phyloP scores from a whole-genome alignment of 2,113 vertebrate genomes.

The Haliaeetus leucogaster region DNA sequence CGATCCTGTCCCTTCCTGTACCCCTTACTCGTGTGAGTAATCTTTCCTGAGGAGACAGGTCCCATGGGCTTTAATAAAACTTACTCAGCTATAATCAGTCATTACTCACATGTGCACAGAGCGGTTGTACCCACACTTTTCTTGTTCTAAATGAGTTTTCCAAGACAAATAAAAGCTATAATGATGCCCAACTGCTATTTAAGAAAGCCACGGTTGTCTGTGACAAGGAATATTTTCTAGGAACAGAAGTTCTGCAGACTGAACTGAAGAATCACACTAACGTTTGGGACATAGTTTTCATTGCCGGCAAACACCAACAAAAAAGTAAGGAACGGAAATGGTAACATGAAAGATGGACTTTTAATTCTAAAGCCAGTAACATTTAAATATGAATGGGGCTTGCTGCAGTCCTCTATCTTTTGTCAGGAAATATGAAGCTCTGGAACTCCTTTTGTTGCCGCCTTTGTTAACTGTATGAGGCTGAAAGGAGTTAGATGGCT shows the following conservation, averaged over 20 bases:
- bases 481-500: constrained; percentile 40
- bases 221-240: not conserved
- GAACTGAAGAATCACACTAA: not conserved
- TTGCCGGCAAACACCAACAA: constrained; percentile 27
- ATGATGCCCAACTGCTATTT: not conserved
- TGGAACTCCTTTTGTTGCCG: constrained; percentile 45
- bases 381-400: constrained; percentile 68
- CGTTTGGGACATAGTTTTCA: not conserved
- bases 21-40: not conserved
- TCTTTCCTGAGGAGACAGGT: not conserved
- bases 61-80: not conserved
- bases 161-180: not conserved
- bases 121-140: not conserved
- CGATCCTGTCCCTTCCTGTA: not conserved
- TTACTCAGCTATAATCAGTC: not conserved
- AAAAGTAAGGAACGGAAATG: constrained; percentile 32
- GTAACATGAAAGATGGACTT: constrained; percentile 48
- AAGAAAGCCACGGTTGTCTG: not conserved
- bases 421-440: constrained; percentile 63
- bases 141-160: not conserved
- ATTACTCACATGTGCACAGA: not conserved
- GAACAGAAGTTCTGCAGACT: not conserved
- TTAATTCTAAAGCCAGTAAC: constrained; percentile 45
- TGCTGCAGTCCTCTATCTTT: constrained; percentile 43
- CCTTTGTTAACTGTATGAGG: constrained; percentile 57